Evolutionary conservation across 2,888 invertebrate species (phyloP).

Genomic region (Cephus spinipes): DNA sequence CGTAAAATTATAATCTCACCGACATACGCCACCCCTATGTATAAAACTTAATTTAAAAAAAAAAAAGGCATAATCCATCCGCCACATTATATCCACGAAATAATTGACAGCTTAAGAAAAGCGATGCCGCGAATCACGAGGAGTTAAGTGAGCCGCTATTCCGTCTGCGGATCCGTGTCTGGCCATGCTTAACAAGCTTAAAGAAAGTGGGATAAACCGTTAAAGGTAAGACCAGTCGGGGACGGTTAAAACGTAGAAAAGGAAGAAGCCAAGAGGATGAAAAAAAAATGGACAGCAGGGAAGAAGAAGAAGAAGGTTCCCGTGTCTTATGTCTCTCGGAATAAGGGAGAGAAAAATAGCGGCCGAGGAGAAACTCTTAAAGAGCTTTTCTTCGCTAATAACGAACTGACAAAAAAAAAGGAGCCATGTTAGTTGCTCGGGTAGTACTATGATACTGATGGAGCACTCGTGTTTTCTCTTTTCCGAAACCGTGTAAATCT

Average conservation of each 20-base stretch:
- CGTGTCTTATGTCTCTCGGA: neutral
- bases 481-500: neutral
- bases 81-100: neutral
- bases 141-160: neutral
- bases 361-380: neutral
- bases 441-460: neutral
- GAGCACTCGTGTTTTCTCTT: neutral
- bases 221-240: neutral
- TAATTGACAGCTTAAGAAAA: neutral
- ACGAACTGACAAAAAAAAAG: neutral
- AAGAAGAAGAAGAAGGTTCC: neutral
- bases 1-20: slow-evolving; percentile 1
- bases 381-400: neutral
- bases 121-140: neutral
- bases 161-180: neutral
- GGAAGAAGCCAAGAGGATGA: neutral
- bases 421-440: neutral
- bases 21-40: neutral
- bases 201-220: neutral
- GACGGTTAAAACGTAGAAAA: neutral
- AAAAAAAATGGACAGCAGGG: neutral
- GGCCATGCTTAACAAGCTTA: neutral
- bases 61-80: neutral
- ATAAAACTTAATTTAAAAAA: neutral
- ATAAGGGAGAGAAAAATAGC: neutral